These are phyloP conservation scores for Galerucella calmariensis DNA, from an alignment of 2,888 invertebrate species.

Conservation along the genomic window DNA sequence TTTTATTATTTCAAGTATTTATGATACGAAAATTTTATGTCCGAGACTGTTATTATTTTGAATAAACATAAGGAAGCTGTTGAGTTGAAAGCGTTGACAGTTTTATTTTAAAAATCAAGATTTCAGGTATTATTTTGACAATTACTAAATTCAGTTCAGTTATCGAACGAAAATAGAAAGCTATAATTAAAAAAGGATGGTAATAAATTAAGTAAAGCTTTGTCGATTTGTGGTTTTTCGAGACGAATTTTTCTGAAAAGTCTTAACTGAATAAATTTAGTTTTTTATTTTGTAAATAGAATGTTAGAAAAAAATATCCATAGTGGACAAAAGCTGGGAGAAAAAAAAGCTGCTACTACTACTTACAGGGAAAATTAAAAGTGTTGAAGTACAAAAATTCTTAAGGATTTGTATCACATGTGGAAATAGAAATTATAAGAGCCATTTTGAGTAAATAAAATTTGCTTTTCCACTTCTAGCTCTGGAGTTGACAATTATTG, in stretches of 20 bases:
- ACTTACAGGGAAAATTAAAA: too few species aligned
- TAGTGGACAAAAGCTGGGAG: background rate
- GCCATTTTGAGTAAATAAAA: too few species aligned
- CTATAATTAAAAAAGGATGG: slow-evolving; percentile 32
- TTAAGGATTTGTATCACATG: too few species aligned
- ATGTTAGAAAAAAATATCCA: background rate
- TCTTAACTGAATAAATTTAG: slow-evolving; percentile 19
- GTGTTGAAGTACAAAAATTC: too few species aligned
- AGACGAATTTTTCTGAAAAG: slow-evolving; percentile 13
- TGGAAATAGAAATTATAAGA: too few species aligned
- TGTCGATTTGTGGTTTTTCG: slow-evolving; percentile 34
- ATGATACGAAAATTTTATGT: background rate
- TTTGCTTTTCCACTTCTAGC: too few species aligned
- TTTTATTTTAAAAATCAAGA: slow-evolving; percentile 8
- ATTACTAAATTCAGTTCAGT: slow-evolving; percentile 25
- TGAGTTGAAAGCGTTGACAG: background rate
- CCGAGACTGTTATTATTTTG: background rate
- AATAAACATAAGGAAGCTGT: slow-evolving; percentile 1
- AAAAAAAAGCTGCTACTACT: too few species aligned
- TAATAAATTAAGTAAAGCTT: slow-evolving; percentile 31
- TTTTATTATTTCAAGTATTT: background rate
- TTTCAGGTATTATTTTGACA: slow-evolving; percentile 27
- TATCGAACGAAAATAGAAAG: slow-evolving; percentile 32
- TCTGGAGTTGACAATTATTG: too few species aligned
- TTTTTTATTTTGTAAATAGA: slow-evolving; percentile 1